Evolutionary conservation across 2,888 invertebrate species (phyloP).

Genomic region (Molanna angustata): DNA sequence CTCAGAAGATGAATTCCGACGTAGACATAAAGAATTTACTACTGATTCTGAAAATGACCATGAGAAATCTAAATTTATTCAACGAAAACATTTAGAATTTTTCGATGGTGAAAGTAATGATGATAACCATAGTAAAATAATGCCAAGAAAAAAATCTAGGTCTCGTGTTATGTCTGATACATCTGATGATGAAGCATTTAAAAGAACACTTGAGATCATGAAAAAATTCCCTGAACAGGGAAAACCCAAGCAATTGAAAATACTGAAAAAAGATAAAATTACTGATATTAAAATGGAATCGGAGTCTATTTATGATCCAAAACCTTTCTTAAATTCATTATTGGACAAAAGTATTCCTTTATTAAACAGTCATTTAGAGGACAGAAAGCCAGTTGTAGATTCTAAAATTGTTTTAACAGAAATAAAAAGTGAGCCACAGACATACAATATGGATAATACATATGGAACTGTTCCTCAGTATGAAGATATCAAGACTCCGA

Average conservation of each 20-base stretch:
- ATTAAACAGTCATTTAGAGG: conserved; percentile 11
- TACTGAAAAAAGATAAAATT: conserved; percentile 35
- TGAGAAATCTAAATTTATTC: conserved; percentile 50
- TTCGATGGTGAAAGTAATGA: conserved; percentile 46
- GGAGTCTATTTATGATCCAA: conserved; percentile 25
- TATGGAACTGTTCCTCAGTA: conserved; percentile 12
- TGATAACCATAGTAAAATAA: conserved; percentile 54
- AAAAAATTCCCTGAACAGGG: conserved; percentile 44
- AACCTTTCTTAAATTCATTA: conserved; percentile 25
- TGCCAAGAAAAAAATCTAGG: conserved; percentile 64
- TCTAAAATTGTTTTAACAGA: conserved; percentile 12
- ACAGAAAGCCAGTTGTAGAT: conserved; percentile 17
- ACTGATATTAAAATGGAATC: conserved; percentile 29
- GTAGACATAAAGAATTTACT: conserved; percentile 45
- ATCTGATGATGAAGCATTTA: conserved; percentile 66
- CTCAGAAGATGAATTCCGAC: conserved; percentile 52
- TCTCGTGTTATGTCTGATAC: conserved; percentile 77
- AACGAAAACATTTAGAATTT: conserved; percentile 46
- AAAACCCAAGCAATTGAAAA: conserved; percentile 41
- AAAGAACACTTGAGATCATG: conserved; percentile 51
- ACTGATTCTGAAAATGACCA: conserved; percentile 52
- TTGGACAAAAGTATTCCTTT: conserved; percentile 11
- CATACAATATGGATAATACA: conserved; percentile 13
- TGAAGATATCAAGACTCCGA: conserved; percentile 15
- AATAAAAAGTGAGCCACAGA: conserved; percentile 26